phyloP scores from a whole-genome alignment of 2,797 vertebrate species.

The Rhinella marina region DNA sequence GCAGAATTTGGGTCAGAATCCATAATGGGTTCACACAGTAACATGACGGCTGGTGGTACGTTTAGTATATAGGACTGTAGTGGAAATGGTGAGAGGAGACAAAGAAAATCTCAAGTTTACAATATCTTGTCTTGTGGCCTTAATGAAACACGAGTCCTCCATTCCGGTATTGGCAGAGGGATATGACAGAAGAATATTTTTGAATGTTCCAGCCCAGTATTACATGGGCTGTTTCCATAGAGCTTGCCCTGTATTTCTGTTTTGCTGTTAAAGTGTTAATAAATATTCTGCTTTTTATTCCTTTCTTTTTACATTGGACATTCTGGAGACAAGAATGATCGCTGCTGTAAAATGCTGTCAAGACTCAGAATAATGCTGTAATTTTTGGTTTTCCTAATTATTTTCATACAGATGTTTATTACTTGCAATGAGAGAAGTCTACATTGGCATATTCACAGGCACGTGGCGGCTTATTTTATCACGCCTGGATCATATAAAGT shows the following conservation, averaged over 20 bases:
- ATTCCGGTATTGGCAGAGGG: slow-evolving; percentile 64
- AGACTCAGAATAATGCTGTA: slow-evolving; percentile 40
- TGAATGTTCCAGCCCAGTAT: slow-evolving; percentile 61
- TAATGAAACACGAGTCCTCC: slow-evolving; percentile 66
- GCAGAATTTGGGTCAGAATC: slow-evolving; percentile 69
- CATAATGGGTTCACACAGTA: slow-evolving; percentile 70
- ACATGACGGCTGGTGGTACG: slow-evolving; percentile 67
- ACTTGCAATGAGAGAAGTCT: slow-evolving; percentile 37
- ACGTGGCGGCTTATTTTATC: slow-evolving; percentile 51
- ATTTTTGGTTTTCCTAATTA: slow-evolving; percentile 52
- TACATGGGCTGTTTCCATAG: slow-evolving; percentile 59
- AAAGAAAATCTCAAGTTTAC: slow-evolving; percentile 61
- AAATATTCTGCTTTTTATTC: slow-evolving; percentile 32
- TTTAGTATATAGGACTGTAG: slow-evolving; percentile 65
- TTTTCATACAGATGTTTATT: slow-evolving; percentile 62
- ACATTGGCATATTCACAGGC: slow-evolving; percentile 27
- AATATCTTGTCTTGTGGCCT: slow-evolving; percentile 68
- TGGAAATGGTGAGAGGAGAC: slow-evolving; percentile 58
- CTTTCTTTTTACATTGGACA: not conserved
- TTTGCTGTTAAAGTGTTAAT: slow-evolving; percentile 57
- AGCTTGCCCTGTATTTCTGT: slow-evolving; percentile 63
- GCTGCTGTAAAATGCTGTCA: slow-evolving; percentile 55
- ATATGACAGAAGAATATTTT: slow-evolving; percentile 66
- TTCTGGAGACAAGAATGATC: slow-evolving; percentile 44
- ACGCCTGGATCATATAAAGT: slow-evolving; percentile 38